Evolutionary conservation across 2,113 vertebrate genomes (phyloP).

Genomic region (Grallaria varia): DNA sequence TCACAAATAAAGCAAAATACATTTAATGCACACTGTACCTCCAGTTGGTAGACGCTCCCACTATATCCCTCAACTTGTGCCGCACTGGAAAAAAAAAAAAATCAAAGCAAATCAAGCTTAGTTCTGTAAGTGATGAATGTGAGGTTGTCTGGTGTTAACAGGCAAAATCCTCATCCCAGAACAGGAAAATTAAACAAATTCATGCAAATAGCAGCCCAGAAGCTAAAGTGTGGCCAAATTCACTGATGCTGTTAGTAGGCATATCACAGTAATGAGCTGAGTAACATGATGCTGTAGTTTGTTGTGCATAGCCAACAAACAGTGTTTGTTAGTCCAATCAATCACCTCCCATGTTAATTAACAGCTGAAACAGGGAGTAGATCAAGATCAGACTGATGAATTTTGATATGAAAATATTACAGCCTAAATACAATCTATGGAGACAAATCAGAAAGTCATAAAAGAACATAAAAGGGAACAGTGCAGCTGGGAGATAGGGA

Average conservation of each 20-base stretch:
- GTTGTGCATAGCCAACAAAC: not conserved
- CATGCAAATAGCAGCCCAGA: slow-evolving; percentile 54
- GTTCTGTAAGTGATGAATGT: not conserved
- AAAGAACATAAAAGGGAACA: not conserved
- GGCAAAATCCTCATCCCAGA: slow-evolving; percentile 6
- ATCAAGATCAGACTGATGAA: not conserved
- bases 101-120: slow-evolving; percentile 49
- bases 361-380: not conserved
- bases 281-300: not conserved
- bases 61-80: slow-evolving; percentile 86
- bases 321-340: not conserved
- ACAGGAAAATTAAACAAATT: slow-evolving; percentile 21
- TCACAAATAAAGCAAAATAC: not conserved
- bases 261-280: slow-evolving; percentile 1
- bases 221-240: not conserved
- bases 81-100: slow-evolving; percentile 82
- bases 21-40: slow-evolving; percentile 76
- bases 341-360: not conserved
- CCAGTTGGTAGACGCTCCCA: slow-evolving; percentile 93
- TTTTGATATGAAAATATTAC: not conserved
- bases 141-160: not conserved
- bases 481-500: not conserved
- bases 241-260: slow-evolving; percentile 9
- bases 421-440: not conserved
- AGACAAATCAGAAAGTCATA: not conserved